These are phyloP conservation scores for Colaptes auratus DNA, from an alignment of 2,113 vertebrate species.

Conservation along the genomic window DNA sequence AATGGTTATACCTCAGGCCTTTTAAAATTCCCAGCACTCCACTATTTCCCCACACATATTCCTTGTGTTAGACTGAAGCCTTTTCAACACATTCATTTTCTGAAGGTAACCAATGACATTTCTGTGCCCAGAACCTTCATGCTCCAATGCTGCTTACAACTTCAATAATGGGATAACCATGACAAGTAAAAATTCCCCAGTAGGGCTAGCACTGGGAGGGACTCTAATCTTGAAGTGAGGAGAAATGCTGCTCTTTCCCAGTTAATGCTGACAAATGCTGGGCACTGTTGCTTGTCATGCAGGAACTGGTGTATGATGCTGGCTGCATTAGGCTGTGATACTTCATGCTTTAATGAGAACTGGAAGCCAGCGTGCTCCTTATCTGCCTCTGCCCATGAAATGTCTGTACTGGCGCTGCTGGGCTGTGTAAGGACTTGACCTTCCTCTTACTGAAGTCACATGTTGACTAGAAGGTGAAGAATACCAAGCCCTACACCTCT, in stretches of 20 bases:
- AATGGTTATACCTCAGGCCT: background rate
- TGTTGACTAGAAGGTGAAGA: background rate
- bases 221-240: background rate
- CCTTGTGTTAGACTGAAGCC: background rate
- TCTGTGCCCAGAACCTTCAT: background rate
- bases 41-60: background rate
- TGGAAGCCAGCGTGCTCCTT: background rate
- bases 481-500: too few relatives aligned
- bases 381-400: background rate
- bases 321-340: background rate
- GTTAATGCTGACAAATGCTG: background rate
- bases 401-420: background rate
- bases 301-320: background rate
- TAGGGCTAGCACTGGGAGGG: background rate
- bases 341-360: background rate
- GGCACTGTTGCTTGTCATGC: background rate
- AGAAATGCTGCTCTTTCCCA: background rate
- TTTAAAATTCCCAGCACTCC: slow-evolving; percentile 19
- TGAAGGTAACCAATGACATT: background rate
- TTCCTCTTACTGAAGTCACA: background rate
- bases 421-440: background rate
- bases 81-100: background rate
- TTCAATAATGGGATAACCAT: background rate
- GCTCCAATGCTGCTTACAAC: background rate
- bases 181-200: background rate